Evolutionary conservation across 2,113 vertebrate genomes (phyloP), one percentile per base, ranked within the genome.

Genomic region (Myiozetetes cayanensis): DNA sequence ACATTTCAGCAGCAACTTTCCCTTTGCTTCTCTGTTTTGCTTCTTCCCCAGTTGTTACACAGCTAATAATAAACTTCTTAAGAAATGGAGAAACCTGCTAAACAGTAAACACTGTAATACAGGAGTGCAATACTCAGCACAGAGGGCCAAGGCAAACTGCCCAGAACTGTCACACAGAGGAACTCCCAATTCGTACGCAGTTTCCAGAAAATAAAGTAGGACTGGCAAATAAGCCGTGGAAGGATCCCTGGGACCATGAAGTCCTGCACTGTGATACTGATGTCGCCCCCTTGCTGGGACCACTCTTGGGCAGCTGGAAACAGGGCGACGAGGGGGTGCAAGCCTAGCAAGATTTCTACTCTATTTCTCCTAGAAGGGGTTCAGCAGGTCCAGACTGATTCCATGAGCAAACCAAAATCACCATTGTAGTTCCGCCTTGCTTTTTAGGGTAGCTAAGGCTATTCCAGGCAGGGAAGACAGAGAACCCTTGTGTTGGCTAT

Each of bases 331-430:
- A 23, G 12, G 22, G 7, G 5, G 3, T 73, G 44, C 23, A 84
- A 75, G n/a, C 24, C 55, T 46, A 61, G 33, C 8, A 50, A 41
- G 30, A 37, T 33, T 76, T 67, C 24, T 75, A 12, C 24, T 43
- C 23, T 16, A 4, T 31, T 71, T 3, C 37, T 77, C 24, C 50
- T n/a, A 62, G n/a, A 19, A 67, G 7, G 0, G 7, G 1, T n/a
- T 4, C 44, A 70, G 21, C 15, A 41, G 28, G 12, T 21, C 5
- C n/a, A 67, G 41, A 49, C 9, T 19, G 35, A 63, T 37, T 33
- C 63, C 39, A 6, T 11, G 14, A 20, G 28, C 31, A 80, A 52
- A 33, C 1, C 14, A 66, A 59, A 33, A 8, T 31, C 0, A 0
- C 8, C 1, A 22, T 3, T 72, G 7, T 55, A 82, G 12, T 6